Base-by-base conservation (phyloP, 2,113 vertebrate species). In the Machaerirhynchus nigripectus region DNA sequence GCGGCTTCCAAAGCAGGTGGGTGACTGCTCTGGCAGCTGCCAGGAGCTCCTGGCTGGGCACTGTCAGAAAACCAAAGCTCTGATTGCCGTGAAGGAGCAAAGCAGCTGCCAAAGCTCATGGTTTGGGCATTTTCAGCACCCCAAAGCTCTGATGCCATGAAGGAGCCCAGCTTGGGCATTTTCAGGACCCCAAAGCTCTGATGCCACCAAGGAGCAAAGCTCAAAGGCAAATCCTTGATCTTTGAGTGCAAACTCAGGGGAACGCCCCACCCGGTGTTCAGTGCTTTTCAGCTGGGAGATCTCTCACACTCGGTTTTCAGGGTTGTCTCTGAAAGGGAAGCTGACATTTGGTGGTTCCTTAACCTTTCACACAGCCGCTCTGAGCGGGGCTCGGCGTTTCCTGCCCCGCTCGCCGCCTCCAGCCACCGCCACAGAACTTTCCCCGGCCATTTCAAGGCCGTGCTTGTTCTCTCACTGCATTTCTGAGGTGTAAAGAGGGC, bases 1-100 rank as follows among this genome's bases (percentile, higher is more conserved):
- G 99, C 99, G 3, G 97, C 98, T 3, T 97, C 98, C 33, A 99
- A 99, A 98, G 98, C 99, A 82, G 99, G 99, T 99, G 92, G 95
- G 97, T n/a, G 14, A 20, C 35, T 33, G 2, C 10, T 6, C 60
- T 21, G 71, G 27, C 33, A 47, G 57, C 31, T 68, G 14, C 39
- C 10, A 13, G 42, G 21, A 12, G n/a, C 44, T 63, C 26, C 4
- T 0, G 50, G 11, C 3, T 20, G 33, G 53, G 31, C n/a, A 7
- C 8, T 57, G 81, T 2, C 31, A 49, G 50, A 26, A 52, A 33
- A 13, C 10, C 8, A 21, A 27, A 33, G 1, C 0, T 27, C 4
- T 3, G 19, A 5, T 26, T 26, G 16, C 0, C 16, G 1, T 5
- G 11, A 19, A 21, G 37, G 35, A 33, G 17, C 8, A 2, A 30